Base-by-base conservation (phyloP, 2,888 invertebrate species). In the Coremacera marginata region DNA sequence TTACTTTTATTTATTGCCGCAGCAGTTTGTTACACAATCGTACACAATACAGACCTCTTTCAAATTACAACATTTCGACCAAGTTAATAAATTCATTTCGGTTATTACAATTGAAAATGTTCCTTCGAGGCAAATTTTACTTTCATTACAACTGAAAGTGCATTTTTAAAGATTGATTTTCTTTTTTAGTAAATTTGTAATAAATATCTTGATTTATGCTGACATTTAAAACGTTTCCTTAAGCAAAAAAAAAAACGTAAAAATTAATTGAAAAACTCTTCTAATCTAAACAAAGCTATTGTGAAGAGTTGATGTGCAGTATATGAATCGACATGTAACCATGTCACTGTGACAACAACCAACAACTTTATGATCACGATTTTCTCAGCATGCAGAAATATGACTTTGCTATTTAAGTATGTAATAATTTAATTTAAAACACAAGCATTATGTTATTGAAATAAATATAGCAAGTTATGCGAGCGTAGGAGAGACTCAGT, bases 11-110 rank as follows among this genome's bases (percentile, higher is more conserved):
- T 55, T 52, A 19, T 52, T 52, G n/a, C n/a, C 52, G 52, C 19
- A 52, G 16, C 52, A 52, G 4, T 7, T 52, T 16, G 19, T 52
- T 52, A 19, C 52, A 52, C 52, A 52, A 52, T 52, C 52, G n/a
- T 4, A 19, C 14, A 19, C n/a, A 14, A 52, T 16, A n/a, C 16
- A 52, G 19, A 7, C 4, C 11, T 57, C 25, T 11, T 57, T 57
- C 22, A 22, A n/a, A 27, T 60, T 25, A 55, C n/a, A 19, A 55
- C 55, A 22, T 55, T 22, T 34, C 3, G 34, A 34, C 27, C 63
- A 63, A 27, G 63, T n/a, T 63, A 63, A 63, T 63, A 63, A 34
- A 63, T 63, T 63, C 16, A 63, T 63, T 63, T 63, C 16, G 16
- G 63, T 34, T 34, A 34, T 34, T 2, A 19, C 63, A 34, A 34